Evolutionary conservation across 2,888 invertebrate genomes (phyloP), one percentile per base, ranked within the genome.

Genomic region (Nephrotoma guestfalica): DNA sequence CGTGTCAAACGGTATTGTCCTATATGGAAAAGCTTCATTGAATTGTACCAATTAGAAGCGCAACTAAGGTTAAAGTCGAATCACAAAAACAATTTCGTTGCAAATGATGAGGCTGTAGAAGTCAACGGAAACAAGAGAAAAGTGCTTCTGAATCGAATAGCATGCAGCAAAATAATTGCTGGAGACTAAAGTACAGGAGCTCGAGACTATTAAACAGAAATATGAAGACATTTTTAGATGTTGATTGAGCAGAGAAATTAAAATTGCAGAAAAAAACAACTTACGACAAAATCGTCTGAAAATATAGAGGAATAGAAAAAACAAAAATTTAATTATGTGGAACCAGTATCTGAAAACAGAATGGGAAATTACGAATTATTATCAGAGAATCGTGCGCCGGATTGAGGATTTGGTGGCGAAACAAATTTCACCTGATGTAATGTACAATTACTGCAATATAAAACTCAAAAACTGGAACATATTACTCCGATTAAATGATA

Each of bases 191-290:
- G 6, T 57, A 47, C 87, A 88, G 15, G 89, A 89, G 30, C 89
- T 89, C 87, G 86, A 86, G n/a, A n/a, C n/a, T n/a, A n/a, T n/a
- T n/a, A n/a, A n/a, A n/a, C n/a, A n/a, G n/a, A n/a, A n/a, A n/a
- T n/a, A 47, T 88, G 5, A 88, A 89, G 90, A 85, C 88, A 87
- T 6, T 89, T 89, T 86, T 90, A 89, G 88, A 88, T 1, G 88
- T 88, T 13, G 88, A 90, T 43, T 89, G 90, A 87, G 83, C 86
- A 6, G 87, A 88, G 71, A 89, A 89, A 86, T 88, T 88, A 30
- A 86, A 88, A 41, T 88, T 89, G 40, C 88, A 89, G 41, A 86
- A 88, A 42, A 88, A 88, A 87, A 1, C 88, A 86, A 30, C 89
- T 91, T 57, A 7, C 6, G 89, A 89, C 86, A 3, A 1, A 51